Evolutionary conservation across 2,113 vertebrate genomes (phyloP), one percentile per base, ranked within the genome.

Genomic region (Chaetura pelagica): DNA sequence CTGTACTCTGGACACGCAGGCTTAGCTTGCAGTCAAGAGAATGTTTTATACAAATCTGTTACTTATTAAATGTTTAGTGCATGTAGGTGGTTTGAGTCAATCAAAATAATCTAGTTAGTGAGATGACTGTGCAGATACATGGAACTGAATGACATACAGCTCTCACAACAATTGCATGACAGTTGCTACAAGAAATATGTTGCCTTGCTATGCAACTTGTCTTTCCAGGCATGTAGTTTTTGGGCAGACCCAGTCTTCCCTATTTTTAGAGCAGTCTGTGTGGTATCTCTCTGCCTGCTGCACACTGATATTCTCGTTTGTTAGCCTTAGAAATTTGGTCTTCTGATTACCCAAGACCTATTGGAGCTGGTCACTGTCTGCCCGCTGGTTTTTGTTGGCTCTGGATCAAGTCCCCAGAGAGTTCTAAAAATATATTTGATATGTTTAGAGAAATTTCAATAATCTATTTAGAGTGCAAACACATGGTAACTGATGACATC

Each of bases 391-490:
- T 92, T 71, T 77, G 22, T 61, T 96, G 93, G 93, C 85, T 75
- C 57, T 84, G 55, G 32, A 86, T 88, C 85, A 94, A 90, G 34
- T 29, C 49, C 10, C 35, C 27, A 78, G 21, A 90, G 61, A 93
- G 88, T 89, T 93, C 94, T 96, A 96, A 94, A 97, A 94, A 95
- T 95, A 81, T 55, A 30, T 69, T 34, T 29, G 34, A 59, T 87
- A 61, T 75, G 42, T 89, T 96, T 96, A 95, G 86, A 89, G 94
- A 96, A 94, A 94, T 90, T 90, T 71, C 79, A 93, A 54, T 81
- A 69, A 89, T 81, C 72, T 95, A 82, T 97, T 96, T 96, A 84
- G 90, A 95, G 57, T 94, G 35, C 73, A 96, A 96, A 93, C 91
- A 92, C 46, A 38, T 49, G 68, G 68, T 42, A 81, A 93, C 73